phyloP scores from a whole-genome alignment of 2,113 vertebrate genomes.

The Mormyrus lacerda region DNA sequence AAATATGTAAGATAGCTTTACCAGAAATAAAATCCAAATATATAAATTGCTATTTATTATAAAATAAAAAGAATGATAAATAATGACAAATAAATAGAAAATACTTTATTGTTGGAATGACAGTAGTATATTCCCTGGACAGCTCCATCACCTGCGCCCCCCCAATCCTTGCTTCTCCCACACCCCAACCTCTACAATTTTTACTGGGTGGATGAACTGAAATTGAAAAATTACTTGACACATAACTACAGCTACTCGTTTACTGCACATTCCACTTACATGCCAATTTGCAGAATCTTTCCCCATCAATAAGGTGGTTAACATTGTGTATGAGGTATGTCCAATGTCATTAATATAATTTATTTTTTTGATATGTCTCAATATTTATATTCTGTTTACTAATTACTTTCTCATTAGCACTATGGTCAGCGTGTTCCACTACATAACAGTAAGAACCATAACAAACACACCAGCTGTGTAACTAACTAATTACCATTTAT shows the following conservation, averaged over 20 bases:
- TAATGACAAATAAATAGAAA: background rate
- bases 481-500: background rate
- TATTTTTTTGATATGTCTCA: background rate
- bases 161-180: background rate
- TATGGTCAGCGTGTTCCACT: background rate
- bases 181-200: background rate
- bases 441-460: background rate
- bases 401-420: background rate
- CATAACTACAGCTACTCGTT: background rate
- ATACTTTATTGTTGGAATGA: background rate
- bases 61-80: background rate
- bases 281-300: background rate
- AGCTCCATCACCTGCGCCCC: background rate
- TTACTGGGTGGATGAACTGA: background rate
- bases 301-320: background rate
- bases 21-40: background rate
- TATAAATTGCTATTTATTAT: background rate
- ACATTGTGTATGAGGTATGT: background rate
- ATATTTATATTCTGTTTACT: background rate
- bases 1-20: background rate
- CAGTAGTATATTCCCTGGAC: background rate
- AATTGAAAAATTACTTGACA: background rate
- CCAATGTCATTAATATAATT: background rate
- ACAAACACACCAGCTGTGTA: background rate
- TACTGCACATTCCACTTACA: background rate